Evolutionary conservation across 1,140 invertebrate species (phyloP), one percentile per base, ranked within the genome.

Genomic region (Atta texana): DNA sequence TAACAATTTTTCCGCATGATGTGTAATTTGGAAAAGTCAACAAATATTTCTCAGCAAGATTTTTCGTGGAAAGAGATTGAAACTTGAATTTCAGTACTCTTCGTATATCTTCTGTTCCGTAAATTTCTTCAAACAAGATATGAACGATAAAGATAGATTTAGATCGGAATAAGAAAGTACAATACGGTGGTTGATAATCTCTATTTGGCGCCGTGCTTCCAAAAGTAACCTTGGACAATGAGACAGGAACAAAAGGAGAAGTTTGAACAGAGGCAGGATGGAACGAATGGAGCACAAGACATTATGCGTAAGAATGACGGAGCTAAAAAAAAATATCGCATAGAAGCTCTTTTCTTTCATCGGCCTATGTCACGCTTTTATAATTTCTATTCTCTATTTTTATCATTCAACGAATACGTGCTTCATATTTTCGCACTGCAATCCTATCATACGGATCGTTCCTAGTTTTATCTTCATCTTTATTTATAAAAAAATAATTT

Each of bases 171-270:
- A 61, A 34, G 53, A 53, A 49, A 21, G 78, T 82, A 80, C 66
- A 66, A 84, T 74, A 76, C 80, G 75, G 78, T 28, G 59, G 24
- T 53, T 49, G 85, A 57, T 87, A 85, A 87, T 90, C 77, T 78
- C 66, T 18, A 51, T 49, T 55, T 51, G 88, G 84, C 59, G 80
- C 86, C 53, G 87, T 75, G 82, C 34, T 86, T 75, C 61, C 39
- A 59, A 86, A 87, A 90, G 85, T 84, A 87, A 66, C 53, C 74
- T 61, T 39, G 84, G 59, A 90, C 90, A 91, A 91, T 91, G 76
- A 59, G 53, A 51, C 69, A 64, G 12, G 89, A 87, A 90, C 89
- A 91, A 91, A 90, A 77, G 80, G 10, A 4, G 55, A 59, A 51
- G 34, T 84, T 91, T 51, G 85, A 51, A 80, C 71, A 68, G 55